phyloP scores from a whole-genome alignment of 2,888 invertebrate genomes.

The Sthenelais limicola region DNA sequence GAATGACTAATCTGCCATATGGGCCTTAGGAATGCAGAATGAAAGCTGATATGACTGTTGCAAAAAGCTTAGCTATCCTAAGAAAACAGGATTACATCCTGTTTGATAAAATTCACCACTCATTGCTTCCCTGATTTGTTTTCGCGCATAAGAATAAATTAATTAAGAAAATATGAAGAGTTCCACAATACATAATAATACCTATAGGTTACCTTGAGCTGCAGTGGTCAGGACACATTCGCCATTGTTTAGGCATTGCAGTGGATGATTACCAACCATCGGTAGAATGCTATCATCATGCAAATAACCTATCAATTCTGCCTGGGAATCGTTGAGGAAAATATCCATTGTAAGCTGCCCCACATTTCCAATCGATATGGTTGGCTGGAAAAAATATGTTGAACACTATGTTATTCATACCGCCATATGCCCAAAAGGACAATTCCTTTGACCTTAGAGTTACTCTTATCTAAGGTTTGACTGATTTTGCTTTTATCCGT shows the following conservation, averaged over 20 bases:
- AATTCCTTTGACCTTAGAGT: neutral
- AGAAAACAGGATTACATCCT: too few relatives aligned
- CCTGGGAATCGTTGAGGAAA: slow-evolving; percentile 81
- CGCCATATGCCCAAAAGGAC: neutral
- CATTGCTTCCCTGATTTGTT: too few relatives aligned
- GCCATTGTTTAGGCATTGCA: slow-evolving; percentile 71
- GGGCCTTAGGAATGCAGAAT: too few relatives aligned
- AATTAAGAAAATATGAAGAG: too few relatives aligned
- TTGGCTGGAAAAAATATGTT: slow-evolving; percentile 43
- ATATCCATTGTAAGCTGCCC: slow-evolving; percentile 89
- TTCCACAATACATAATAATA: too few relatives aligned
- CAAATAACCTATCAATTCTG: slow-evolving; percentile 80
- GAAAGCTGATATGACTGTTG: too few relatives aligned
- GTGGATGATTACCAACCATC: slow-evolving; percentile 86
- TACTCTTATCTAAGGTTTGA: neutral
- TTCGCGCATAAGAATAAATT: too few relatives aligned
- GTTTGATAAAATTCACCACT: too few relatives aligned
- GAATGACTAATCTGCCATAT: too few relatives aligned
- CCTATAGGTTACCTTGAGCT: slow-evolving; percentile 44
- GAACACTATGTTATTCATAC: neutral
- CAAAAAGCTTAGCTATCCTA: too few relatives aligned
- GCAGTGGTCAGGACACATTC: slow-evolving; percentile 43
- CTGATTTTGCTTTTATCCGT: too few relatives aligned
- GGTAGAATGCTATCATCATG: slow-evolving; percentile 85
- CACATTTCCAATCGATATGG: slow-evolving; percentile 84